These are phyloP conservation scores for Heliconius charithonia DNA, from an alignment of 2,888 invertebrate species.

Conservation along the genomic window DNA sequence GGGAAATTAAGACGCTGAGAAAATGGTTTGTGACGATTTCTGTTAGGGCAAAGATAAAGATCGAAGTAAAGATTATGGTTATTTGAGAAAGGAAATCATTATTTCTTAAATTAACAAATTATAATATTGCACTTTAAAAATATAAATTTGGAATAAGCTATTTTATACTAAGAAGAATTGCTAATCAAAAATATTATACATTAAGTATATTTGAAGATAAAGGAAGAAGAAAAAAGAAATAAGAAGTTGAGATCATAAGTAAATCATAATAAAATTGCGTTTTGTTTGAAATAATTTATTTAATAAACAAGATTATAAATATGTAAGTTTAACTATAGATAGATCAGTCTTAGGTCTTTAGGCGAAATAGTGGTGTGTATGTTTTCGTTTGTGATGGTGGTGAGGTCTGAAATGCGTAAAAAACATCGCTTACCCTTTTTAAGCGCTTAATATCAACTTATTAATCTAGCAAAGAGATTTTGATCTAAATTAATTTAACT, in stretches of 20 bases:
- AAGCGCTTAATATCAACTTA: slow-evolving; percentile 23
- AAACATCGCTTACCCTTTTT: slow-evolving; percentile 60
- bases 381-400: slow-evolving; percentile 73
- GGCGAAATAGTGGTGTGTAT: slow-evolving; percentile 70
- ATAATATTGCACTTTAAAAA: background rate
- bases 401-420: slow-evolving; percentile 74
- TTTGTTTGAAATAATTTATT: slow-evolving; percentile 35
- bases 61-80: slow-evolving; percentile 9
- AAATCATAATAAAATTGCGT: slow-evolving; percentile 36
- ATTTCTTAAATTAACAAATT: background rate
- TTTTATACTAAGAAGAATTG: background rate
- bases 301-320: slow-evolving; percentile 23
- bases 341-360: slow-evolving; percentile 50
- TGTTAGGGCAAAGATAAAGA: slow-evolving; percentile 75
- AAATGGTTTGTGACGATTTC: slow-evolving; percentile 82
- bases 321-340: slow-evolving; percentile 17
- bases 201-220: background rate
- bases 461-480: slow-evolving; percentile 4
- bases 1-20: slow-evolving; percentile 82
- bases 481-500: slow-evolving; percentile 16
- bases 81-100: slow-evolving; percentile 17
- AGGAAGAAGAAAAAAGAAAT: slow-evolving; percentile 8
- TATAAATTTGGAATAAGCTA: background rate
- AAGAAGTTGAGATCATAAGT: background rate
- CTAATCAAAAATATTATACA: background rate